A percentile compares a stretch with the other conserved stretches of the same genome.
Evolutionary conservation across 2,888 invertebrate genomes (phyloP).

Genomic region (Amaurobius ferox): DNA sequence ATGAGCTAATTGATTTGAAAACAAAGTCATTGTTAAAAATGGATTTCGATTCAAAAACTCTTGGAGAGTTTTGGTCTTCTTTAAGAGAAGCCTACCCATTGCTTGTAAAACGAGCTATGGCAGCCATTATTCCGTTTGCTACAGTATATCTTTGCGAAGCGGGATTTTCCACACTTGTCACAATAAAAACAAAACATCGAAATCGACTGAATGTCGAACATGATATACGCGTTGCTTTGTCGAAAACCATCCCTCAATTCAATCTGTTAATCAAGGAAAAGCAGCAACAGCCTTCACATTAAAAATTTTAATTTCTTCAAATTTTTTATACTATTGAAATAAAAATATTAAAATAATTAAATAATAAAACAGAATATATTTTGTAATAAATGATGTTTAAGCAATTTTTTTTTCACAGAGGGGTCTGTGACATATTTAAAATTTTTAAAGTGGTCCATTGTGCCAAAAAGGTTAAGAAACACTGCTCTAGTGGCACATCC

Average conservation of each 20-base stretch:
- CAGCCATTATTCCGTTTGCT: conserved; percentile 31
- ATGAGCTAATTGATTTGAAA: conserved; percentile 51
- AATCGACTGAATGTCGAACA: conserved; percentile 53
- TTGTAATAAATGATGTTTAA: conserved; percentile 22
- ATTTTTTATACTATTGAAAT: conserved; percentile 43
- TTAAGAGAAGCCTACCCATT: conserved; percentile 28
- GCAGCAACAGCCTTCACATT: conserved; percentile 50
- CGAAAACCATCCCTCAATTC: conserved; percentile 46
- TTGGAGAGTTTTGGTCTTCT: conserved; percentile 19
- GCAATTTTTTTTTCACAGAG: conserved; percentile 35
- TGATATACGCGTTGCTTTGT: conserved; percentile 52
- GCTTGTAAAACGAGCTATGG: conserved; percentile 32
- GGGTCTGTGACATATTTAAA: conserved; percentile 48
- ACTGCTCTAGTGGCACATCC: no score
- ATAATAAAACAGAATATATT: conserved; percentile 49
- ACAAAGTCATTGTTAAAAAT: conserved; percentile 49
- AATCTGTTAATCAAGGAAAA: conserved; percentile 49
- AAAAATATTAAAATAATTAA: conserved; percentile 50
- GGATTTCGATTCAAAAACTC: conserved; percentile 13
- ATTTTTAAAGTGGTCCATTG: conserved; percentile 48
- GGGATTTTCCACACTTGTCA: conserved; percentile 25
- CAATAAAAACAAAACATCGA: conserved; percentile 26
- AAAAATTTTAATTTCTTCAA: conserved; percentile 37
- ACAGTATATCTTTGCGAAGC: conserved; percentile 25
- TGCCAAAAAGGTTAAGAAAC: conserved; percentile 37